Evolutionary conservation across 2,888 invertebrate species (phyloP), one percentile per base, ranked within the genome.

Genomic region (Smittia sp.): DNA sequence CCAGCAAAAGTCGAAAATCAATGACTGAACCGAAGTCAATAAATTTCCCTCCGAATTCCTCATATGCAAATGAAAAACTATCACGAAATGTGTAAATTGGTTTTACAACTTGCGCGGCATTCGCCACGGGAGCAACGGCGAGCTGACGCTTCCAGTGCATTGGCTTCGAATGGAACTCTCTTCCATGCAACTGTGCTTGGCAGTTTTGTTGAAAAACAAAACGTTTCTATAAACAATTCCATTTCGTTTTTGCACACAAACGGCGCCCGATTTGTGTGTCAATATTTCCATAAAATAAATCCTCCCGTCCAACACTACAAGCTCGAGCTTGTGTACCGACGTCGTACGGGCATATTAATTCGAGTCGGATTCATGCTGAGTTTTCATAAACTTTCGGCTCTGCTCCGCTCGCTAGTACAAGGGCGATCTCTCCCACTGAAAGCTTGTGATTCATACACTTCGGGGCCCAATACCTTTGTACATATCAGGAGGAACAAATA

Each of bases 281-380:
- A 69, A 52, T 54, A 52, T 52, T 27, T 52, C 41, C 25, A 69
- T 69, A 69, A 69, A 69, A 52, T 39, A 69, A 69, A 69, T 69
- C 9, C 20, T 69, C 69, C 52, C 54, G 52, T 69, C 69, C 41
- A 69, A 69, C 69, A 46, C 46, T 46, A 46, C 46, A 15, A 46
- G 32, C 32, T 46, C 15, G 11, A 46, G 46, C n/a, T 2, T 6
- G 46, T 46, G 2, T 46, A 11, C 3, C 46, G 46, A 13, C 11
- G n/a, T 15, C 46, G 15, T 13, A 46, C 15, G 15, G 38, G n/a
- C n/a, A 32, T 46, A 46, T 46, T 46, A 13, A n/a, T 46, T 9
- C 7, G n/a, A 3, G 15, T 46, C 46, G n/a, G 15, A 46, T 46
- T 46, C 46, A n/a, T 46, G n/a, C n/a, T n/a, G 15, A 6, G 46